These are phyloP conservation scores for Ligdia adustata DNA, from an alignment of 2,888 invertebrate genomes.

Conservation along the genomic window DNA sequence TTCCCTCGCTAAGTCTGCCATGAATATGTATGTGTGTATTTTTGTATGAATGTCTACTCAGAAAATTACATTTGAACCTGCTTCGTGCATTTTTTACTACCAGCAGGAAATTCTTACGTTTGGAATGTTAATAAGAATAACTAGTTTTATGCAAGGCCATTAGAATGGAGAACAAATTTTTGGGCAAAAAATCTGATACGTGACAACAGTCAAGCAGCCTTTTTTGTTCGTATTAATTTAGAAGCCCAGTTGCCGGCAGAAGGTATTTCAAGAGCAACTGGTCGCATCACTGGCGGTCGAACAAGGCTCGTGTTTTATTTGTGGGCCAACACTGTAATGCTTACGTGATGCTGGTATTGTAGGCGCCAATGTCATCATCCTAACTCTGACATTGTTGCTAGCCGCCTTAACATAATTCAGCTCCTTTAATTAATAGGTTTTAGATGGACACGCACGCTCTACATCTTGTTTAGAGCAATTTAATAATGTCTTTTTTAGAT, in stretches of 20 bases:
- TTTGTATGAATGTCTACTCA: conserved; percentile 9
- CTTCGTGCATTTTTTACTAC: conserved; percentile 10
- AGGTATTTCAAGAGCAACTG: conserved; percentile 1
- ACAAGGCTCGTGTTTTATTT: conserved; percentile 5
- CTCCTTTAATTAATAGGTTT: no score
- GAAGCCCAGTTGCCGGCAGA: not conserved
- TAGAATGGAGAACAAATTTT: conserved; percentile 19
- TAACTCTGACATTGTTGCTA: no score
- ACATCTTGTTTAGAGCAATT: no score
- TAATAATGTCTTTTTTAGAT: no score
- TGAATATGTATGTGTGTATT: conserved; percentile 7
- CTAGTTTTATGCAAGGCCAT: conserved; percentile 11
- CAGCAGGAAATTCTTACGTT: conserved; percentile 18
- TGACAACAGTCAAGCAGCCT: conserved; percentile 8
- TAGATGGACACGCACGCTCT: no score
- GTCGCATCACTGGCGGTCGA: not conserved
- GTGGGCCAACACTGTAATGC: conserved; percentile 3
- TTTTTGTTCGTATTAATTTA: not conserved
- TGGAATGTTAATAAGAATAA: conserved; percentile 21
- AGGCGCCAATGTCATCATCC: no score
- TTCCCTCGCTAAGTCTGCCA: not conserved
- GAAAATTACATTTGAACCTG: conserved; percentile 6
- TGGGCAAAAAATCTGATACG: conserved; percentile 9
- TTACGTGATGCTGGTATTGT: conserved; percentile 11
- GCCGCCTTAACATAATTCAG: no score